A percentile compares a stretch with the other conserved stretches of the same genome.
phyloP scores from a whole-genome alignment of 1,140 invertebrate genomes.

The Drosophila bifasciata region DNA sequence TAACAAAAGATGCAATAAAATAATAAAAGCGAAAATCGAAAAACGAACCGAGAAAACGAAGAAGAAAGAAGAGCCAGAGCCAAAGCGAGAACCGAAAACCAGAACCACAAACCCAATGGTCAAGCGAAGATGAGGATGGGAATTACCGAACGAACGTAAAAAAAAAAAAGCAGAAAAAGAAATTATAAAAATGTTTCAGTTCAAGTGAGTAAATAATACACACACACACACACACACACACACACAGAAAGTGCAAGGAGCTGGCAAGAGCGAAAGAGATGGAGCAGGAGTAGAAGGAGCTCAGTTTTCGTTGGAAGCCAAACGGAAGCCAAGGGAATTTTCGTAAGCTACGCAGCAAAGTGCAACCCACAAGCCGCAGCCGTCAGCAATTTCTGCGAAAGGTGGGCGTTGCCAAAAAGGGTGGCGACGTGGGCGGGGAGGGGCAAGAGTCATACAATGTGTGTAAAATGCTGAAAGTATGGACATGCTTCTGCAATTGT shows the following conservation, averaged over 20 bases:
- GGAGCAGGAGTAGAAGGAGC: neutral
- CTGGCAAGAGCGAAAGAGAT: slow-evolving; percentile 6
- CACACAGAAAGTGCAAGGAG: slow-evolving; percentile 12
- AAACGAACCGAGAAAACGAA: neutral
- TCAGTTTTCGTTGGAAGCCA: slow-evolving; percentile 28
- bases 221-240: slow-evolving; percentile 19
- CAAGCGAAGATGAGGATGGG: slow-evolving; percentile 24
- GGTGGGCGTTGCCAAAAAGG: slow-evolving; percentile 44
- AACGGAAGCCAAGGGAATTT: slow-evolving; percentile 75
- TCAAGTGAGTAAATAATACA: slow-evolving; percentile 72
- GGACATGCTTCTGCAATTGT: neutral
- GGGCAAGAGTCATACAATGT: slow-evolving; percentile 27
- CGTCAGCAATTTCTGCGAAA: slow-evolving; percentile 67
- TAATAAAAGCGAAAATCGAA: slow-evolving; percentile 25
- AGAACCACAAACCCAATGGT: slow-evolving; percentile 43
- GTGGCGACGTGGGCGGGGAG: slow-evolving; percentile 8
- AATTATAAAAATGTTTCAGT: slow-evolving; percentile 78
- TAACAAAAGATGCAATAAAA: slow-evolving; percentile 58
- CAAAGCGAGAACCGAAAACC: slow-evolving; percentile 3
- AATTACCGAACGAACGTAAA: slow-evolving; percentile 4
- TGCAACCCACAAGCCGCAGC: slow-evolving; percentile 60
- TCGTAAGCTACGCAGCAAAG: slow-evolving; percentile 73
- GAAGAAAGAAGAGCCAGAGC: neutral
- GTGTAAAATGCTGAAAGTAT: neutral
- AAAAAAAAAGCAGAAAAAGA: slow-evolving; percentile 38